Evolutionary conservation across 2,113 vertebrate genomes (phyloP), one percentile per base, ranked within the genome.

Genomic region (Felis catus): DNA sequence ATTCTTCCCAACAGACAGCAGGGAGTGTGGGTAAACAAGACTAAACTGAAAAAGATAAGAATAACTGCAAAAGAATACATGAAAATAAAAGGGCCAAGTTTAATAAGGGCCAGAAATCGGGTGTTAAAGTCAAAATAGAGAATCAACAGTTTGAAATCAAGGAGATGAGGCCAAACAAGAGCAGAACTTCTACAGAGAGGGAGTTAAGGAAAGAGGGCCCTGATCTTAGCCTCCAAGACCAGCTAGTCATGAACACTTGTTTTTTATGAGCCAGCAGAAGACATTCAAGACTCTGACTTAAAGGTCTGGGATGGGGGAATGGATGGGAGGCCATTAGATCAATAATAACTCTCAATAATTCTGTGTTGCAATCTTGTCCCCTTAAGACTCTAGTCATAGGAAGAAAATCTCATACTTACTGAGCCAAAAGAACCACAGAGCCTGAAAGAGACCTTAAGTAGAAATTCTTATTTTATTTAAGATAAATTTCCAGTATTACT

Each of bases 61-160:
- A 27, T 18, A 74, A 85, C 58, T 61, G n/a, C 21, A 63, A 55
- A 63, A 29, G 48, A 95, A 74, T 2, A 65, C 13, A 58, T 55
- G 6, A 76, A 89, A 92, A 70, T 18, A 45, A n/a, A 61, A 90
- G 41, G 58, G 70, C 45, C 16, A 92, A 13, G 74, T 63, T 14
- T 21, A 63, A 33, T 4, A 68, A 85, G 55, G 3, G 18, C 48
- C n/a, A 53, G 18, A 39, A 29, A 80, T 76, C 45, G 31, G 31
- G 13, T 76, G 85, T 89, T 15, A 92, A 39, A 89, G 45, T 70
- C 55, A 76, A 84, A n/a, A 48, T 36, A 81, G 48, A 81, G 51
- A 63, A 96, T 89, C 25, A 53, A 82, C 21, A 61, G 36, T 73
- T 95, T 61, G 90, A 91, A 89, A 58, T 89, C 53, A 71, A 80